Base-by-base conservation (phyloP, 92 coral and sea anemone species). In the Epizoanthus scotinus region DNA sequence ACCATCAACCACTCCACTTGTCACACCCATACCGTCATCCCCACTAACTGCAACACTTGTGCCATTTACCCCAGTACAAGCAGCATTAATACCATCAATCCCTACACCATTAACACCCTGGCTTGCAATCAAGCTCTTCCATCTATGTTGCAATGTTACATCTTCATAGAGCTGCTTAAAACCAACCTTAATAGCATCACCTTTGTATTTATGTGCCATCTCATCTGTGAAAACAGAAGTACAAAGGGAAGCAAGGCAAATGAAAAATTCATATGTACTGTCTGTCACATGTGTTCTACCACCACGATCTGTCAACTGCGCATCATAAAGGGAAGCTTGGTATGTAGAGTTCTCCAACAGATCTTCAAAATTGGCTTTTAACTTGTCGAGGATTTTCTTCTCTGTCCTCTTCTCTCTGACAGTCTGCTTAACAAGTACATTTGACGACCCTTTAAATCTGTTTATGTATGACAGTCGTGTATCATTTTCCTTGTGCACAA, bases 261-360 rank as follows among this genome's bases (percentile, higher is more conserved):
- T 28, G 63, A 71, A 71, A 38, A 82, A 82, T 8, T 82, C 81
- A 61, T 25, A 82, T 34, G 31, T 49, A 19, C 0, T 38, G 38
- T 82, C 86, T 18, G 34, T 62, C 2, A 82, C 56, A 61, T 82
- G 59, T 17, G 86, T 82, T 42, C 71, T 71, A 0, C 83, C 87
- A 9, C 83, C 87, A 15, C 70, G 65, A 59, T 84, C 77, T 73
- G 75, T 63, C 34, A 62, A 8, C 24, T 12, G 24, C 2, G 67
- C 67, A 50, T 84, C 82, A 6, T 75, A 36, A 26, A 84, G 26
- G 28, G 83, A 31, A 10, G 75, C 87, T 25, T 82, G 87, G 59
- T 77, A 75, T 26, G 52, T 74, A 14, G 87, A 62, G 42, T 5
- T 65, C 28, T 73, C 18, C 38, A 75, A 49, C 13, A 58, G 55